phyloP scores from a whole-genome alignment of 2,113 vertebrate species.

The Leucopsar rothschildi region DNA sequence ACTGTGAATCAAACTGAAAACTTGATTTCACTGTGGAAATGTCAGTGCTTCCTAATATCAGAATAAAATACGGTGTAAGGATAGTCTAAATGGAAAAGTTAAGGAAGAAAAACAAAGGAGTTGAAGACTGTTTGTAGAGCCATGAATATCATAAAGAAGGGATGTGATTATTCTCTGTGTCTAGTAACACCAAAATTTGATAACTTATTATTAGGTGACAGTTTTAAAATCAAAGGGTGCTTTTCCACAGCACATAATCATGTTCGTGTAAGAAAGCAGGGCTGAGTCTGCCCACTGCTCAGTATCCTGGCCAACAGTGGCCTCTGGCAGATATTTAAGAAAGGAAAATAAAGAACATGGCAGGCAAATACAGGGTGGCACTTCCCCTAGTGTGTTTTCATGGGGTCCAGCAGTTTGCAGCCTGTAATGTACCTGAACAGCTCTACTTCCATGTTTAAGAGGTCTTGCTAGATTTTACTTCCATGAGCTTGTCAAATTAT shows the following conservation, averaged over 20 bases:
- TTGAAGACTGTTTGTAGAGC: not conserved
- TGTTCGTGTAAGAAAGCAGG: not conserved
- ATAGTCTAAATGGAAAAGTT: not conserved
- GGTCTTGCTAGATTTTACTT: not conserved
- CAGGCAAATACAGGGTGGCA: not conserved
- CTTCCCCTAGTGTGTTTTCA: not conserved
- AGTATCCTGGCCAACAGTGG: not conserved
- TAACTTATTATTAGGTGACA: not conserved
- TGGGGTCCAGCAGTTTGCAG: not conserved
- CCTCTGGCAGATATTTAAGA: not conserved
- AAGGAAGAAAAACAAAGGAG: not conserved
- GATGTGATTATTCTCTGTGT: not conserved
- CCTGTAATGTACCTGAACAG: not conserved
- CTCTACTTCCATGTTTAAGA: not conserved
- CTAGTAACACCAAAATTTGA: not conserved
- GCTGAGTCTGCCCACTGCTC: not conserved
- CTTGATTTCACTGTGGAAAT: not conserved
- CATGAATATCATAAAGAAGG: not conserved
- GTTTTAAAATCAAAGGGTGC: not conserved
- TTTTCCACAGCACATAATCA: not conserved
- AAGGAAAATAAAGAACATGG: not conserved
- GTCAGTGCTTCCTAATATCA: not conserved
- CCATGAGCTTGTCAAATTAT: not conserved
- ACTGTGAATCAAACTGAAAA: not conserved
- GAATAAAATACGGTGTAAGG: not conserved